Base-by-base conservation (phyloP, 2,113 vertebrate species). In the Oryzias curvinotus region DNA sequence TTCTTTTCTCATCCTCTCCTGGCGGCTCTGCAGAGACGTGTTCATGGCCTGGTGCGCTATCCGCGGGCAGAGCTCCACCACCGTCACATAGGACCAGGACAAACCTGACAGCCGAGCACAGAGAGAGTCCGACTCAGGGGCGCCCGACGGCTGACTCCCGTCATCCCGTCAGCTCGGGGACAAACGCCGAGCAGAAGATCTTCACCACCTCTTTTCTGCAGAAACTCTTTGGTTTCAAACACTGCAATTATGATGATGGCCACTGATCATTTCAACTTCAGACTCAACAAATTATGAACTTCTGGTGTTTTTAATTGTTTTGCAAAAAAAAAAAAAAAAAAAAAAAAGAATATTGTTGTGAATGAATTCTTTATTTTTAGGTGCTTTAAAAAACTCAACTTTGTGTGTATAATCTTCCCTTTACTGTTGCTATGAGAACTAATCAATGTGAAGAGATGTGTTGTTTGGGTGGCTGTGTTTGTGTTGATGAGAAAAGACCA, bases 21-120 rank as follows among this genome's bases (percentile, higher is more conserved):
- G 26, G 26, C 26, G 26, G 26, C 26, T 28, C 52, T n/a, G 7
- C 84, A 93, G 92, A 75, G 91, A 92, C 0, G 90, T 92, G 42
- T 93, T 93, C 82, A 90, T 91, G 87, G 91, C 91, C 28, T 93
- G 92, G 92, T 91, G 92, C 14, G 86, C 88, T 17, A 91, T 93
- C 82, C 73, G 91, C 61, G 86, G 87, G 28, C 91, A 91, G 68
- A 92, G 81, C 85, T 88, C 87, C 62, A 88, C 91, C 65, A 89
- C 90, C 0, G 92, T 92, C 50, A 85, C 90, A 81, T 91, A 87
- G 87, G 48, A 67, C 58, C 53, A 45, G 47, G 59, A 67, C 50
- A 3, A 23, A 1, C 56, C 53, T 10, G 48, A 62, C 1, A 5
- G 8, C 23, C 18, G 45, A 53, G 14, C 0, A 16, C 19, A 1